Percentiles rank a stretch among this genome's conserved stretches.
Evolutionary conservation across 2,888 invertebrate species (phyloP).

Genomic region (Zygaena filipendulae): DNA sequence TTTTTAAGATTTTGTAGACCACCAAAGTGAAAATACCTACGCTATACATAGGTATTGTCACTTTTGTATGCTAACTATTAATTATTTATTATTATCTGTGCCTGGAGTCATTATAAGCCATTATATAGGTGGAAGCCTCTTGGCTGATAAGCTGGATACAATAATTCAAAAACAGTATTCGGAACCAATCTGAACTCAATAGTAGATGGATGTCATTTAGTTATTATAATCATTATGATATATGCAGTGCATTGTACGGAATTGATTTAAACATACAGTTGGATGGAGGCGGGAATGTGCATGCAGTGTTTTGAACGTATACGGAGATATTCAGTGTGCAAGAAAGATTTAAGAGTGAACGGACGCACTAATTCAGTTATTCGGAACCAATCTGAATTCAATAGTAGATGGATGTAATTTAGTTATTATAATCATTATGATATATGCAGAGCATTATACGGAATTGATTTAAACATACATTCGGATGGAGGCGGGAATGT

Average conservation of each 20-base stretch:
- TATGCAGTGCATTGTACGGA: constrained; percentile 8
- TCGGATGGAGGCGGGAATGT: too few species aligned
- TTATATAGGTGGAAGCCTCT: constrained; percentile 9
- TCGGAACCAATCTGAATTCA: too few species aligned
- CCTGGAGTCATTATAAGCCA: constrained; percentile 8
- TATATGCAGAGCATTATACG: constrained; percentile 4
- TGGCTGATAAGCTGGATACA: constrained; percentile 10
- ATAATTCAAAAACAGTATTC: constrained; percentile 10
- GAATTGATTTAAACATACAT: constrained; percentile 2
- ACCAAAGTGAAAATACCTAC: constrained; percentile 10
- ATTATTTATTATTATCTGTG: constrained; percentile 3
- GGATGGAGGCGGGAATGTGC: too few species aligned
- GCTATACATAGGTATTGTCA: constrained; percentile 10
- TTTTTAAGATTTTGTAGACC: constrained; percentile 9
- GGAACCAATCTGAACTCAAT: too few species aligned
- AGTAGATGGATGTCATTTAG: constrained; percentile 7
- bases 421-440: constrained; percentile 5
- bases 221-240: constrained; percentile 9
- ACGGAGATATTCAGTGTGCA: too few species aligned
- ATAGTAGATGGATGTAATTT: constrained; percentile 3
- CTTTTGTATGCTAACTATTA: constrained; percentile 9
- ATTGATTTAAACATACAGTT: constrained; percentile 8
- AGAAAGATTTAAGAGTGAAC: too few species aligned
- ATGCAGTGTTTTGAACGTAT: constrained; percentile 10
- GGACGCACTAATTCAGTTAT: too few species aligned